phyloP scores from a whole-genome alignment of 2,113 vertebrate species.

The Xyrauchen texanus region DNA sequence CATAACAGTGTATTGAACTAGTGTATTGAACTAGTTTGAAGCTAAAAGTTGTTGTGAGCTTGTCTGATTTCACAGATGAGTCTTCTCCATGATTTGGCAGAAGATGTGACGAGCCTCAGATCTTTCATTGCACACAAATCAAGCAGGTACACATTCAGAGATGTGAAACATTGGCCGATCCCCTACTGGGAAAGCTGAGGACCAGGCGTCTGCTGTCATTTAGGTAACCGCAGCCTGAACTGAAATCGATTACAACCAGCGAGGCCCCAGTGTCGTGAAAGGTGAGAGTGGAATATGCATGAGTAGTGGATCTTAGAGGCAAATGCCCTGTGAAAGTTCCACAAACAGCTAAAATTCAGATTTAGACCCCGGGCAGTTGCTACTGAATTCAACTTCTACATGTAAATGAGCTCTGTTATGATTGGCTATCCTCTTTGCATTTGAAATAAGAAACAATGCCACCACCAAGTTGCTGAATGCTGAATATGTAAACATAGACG shows the following conservation, averaged over 20 bases:
- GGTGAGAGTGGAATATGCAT: neutral
- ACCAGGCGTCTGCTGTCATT: slow-evolving; percentile 7
- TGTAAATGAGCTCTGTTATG: too few relatives aligned
- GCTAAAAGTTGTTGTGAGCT: slow-evolving; percentile 4
- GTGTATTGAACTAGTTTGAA: slow-evolving; percentile 16
- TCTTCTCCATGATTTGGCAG: neutral
- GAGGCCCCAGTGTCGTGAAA: neutral
- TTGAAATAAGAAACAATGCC: too few relatives aligned
- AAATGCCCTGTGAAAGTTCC: neutral
- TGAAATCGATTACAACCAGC: slow-evolving; percentile 36
- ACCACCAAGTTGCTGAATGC: too few relatives aligned
- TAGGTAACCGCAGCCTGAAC: slow-evolving; percentile 25
- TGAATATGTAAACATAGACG: too few relatives aligned
- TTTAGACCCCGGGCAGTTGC: too few relatives aligned
- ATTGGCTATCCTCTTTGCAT: too few relatives aligned
- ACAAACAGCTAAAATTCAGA: too few relatives aligned
- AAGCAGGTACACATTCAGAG: slow-evolving; percentile 39
- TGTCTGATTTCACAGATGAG: neutral
- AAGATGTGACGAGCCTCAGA: neutral
- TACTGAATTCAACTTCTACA: too few relatives aligned
- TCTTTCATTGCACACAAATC: slow-evolving; percentile 33
- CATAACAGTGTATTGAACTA: neutral
- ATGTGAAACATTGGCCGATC: slow-evolving; percentile 38
- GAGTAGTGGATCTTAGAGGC: slow-evolving; percentile 15
- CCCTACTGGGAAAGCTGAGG: neutral